Percentiles rank a stretch among this genome's conserved stretches.
phyloP scores from a whole-genome alignment of 2,888 invertebrate genomes.

The Apotomis betuletana region DNA sequence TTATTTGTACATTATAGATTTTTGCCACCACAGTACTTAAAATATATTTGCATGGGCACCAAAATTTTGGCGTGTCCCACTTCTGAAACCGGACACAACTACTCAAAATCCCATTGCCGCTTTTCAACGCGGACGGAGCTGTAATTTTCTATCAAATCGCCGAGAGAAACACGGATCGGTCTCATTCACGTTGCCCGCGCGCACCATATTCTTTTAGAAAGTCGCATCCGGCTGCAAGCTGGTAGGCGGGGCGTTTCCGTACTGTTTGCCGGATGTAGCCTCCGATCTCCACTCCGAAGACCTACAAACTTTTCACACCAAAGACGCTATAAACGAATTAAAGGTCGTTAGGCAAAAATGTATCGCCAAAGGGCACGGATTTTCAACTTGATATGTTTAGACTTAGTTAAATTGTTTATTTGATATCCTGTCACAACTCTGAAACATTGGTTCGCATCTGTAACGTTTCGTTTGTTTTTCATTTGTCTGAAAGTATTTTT shows the following conservation, averaged over 20 bases:
- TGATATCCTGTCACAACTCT: too few species aligned
- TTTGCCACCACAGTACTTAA: background rate
- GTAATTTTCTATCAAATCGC: constrained; percentile 40
- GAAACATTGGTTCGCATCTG: too few species aligned
- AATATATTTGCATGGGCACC: background rate
- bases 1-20: too few species aligned
- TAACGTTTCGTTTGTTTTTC: too few species aligned
- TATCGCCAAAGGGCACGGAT: constrained; percentile 5
- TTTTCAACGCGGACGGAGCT: constrained; percentile 34
- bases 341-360: constrained; percentile 9
- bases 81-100: too few species aligned
- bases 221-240: constrained; percentile 75
- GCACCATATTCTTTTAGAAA: constrained; percentile 80
- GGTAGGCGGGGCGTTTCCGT: constrained; percentile 73
- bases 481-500: too few species aligned
- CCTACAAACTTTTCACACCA: constrained; percentile 52
- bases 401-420: too few species aligned
- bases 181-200: constrained; percentile 52
- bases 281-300: constrained; percentile 53
- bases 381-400: too few species aligned
- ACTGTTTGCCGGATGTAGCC: constrained; percentile 67
- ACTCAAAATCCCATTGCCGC: constrained; percentile 32
- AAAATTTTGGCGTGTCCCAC: too few species aligned
- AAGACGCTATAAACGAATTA: background rate
- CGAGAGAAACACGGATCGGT: constrained; percentile 43